phyloP scores from a whole-genome alignment of 2,888 invertebrate species.

The Listrodromus nycthemerus region DNA sequence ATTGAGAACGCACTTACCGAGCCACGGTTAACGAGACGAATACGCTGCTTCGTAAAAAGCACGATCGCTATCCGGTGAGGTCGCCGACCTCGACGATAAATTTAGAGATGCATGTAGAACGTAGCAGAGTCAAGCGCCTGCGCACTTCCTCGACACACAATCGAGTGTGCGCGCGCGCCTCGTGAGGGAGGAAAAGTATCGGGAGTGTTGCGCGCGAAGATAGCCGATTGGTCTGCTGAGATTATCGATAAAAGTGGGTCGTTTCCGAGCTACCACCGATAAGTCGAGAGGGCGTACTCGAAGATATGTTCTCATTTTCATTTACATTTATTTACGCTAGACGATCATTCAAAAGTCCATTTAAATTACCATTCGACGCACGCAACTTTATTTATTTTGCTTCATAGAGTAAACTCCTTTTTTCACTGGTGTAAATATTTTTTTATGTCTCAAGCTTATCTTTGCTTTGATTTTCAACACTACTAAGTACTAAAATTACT shows the following conservation, averaged over 20 bases:
- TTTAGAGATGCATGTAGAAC: slow-evolving; percentile 35
- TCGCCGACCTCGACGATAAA: slow-evolving; percentile 49
- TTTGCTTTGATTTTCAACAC: too few species aligned
- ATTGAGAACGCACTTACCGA: background rate
- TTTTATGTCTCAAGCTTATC: too few species aligned
- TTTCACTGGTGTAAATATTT: too few species aligned
- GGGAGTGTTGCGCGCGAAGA: slow-evolving; percentile 3
- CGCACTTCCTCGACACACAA: background rate
- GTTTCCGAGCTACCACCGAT: background rate
- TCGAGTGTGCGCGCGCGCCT: background rate
- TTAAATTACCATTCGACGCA: too few species aligned
- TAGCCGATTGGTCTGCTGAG: slow-evolving; percentile 11
- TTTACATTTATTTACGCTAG: too few species aligned
- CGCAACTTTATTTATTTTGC: too few species aligned
- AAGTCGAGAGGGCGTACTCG: background rate
- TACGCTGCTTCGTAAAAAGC: slow-evolving; percentile 3
- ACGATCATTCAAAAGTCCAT: too few species aligned
- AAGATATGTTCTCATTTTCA: too few species aligned
- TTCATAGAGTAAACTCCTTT: too few species aligned
- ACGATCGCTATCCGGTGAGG: slow-evolving; percentile 15
- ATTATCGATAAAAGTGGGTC: slow-evolving; percentile 50
- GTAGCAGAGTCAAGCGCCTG: background rate
- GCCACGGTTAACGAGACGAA: background rate
- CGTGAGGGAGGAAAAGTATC: slow-evolving; percentile 9
- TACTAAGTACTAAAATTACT: too few species aligned